A percentile compares a stretch with the other conserved stretches of the same genome.
These are phyloP conservation scores for Cyanoliseus patagonus DNA, from an alignment of 2,113 vertebrate genomes.

Conservation along the genomic window DNA sequence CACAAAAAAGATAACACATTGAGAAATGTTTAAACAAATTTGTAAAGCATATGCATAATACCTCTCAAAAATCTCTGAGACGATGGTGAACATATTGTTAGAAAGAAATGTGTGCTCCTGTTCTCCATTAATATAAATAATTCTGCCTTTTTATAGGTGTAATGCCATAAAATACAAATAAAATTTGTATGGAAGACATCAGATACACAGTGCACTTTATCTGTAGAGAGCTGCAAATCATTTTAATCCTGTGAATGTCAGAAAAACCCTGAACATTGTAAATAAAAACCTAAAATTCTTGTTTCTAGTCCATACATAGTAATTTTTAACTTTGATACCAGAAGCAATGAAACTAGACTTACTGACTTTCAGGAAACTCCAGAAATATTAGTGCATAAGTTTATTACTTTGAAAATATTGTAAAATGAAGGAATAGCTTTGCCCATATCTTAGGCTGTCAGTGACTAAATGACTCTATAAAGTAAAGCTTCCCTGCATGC, in stretches of 20 bases:
- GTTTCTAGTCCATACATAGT: slow-evolving; percentile 1
- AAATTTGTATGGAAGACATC: neutral
- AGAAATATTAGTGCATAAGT: neutral
- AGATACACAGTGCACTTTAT: neutral
- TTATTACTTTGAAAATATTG: slow-evolving; percentile 37
- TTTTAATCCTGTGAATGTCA: slow-evolving; percentile 21
- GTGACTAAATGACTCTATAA: slow-evolving; percentile 21
- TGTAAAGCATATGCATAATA: neutral
- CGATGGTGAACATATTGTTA: neutral
- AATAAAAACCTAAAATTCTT: neutral
- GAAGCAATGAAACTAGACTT: neutral
- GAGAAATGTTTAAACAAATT: neutral
- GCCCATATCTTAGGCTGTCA: neutral
- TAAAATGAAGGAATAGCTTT: neutral
- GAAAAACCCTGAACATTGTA: neutral
- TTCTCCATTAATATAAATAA: neutral
- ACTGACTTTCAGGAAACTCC: neutral
- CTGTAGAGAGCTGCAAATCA: neutral
- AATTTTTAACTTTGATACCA: neutral
- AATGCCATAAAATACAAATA: neutral
- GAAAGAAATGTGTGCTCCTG: neutral
- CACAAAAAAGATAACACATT: neutral
- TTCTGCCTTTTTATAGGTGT: neutral
- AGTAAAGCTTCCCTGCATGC: neutral
- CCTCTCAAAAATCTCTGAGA: neutral